Evolutionary conservation across 2,888 invertebrate species (phyloP), one percentile per base, ranked within the genome.

Genomic region (Macrosoma leucophasiata): DNA sequence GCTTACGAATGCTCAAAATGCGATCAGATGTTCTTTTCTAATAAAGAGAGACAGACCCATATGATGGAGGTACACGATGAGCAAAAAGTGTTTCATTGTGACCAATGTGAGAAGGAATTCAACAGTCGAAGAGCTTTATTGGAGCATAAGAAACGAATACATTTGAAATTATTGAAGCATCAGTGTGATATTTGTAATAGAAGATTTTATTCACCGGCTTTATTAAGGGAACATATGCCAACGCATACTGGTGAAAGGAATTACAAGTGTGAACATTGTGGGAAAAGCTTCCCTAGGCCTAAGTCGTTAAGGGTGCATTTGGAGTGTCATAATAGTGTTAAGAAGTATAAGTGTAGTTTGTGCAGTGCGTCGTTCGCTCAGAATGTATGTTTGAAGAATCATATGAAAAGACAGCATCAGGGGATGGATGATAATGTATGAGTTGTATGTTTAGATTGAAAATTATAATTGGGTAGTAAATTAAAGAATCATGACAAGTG

Each of bases 351-450:
- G 1, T 88, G 88, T 40, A 50, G 64, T 0, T 8, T 74, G 22
- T 88, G 88, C 33, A 75, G 62, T 4, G 76, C 84, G 0, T 71
- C 84, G 0, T 88, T 87, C 40, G 82, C 85, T 0, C 86, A 86
- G 13, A 79, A 82, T 46, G 74, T 82, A 6, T 85, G 85, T 42
- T 56, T 88, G 36, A 87, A 84, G 52, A 78, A 81, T 36, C 87
- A 87, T 46, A 72, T 87, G 58, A 86, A 85, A 29, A 60, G 64
- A 6, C 64, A 69, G 6, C 74, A 74, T 35, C 68, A 67, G 28
- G 55, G 49, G 7, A 40, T 62, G 25, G 25, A 25, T 9, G 25
- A 25, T 10, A 15, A 15, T 25, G 14, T 25, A 6, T 25, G 15
- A 25, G 5, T 13, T 3, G 8, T 2, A 12, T 10, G 12, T 21